phyloP scores from a whole-genome alignment of 2,888 invertebrate genomes.

The Calameuta pallipes region DNA sequence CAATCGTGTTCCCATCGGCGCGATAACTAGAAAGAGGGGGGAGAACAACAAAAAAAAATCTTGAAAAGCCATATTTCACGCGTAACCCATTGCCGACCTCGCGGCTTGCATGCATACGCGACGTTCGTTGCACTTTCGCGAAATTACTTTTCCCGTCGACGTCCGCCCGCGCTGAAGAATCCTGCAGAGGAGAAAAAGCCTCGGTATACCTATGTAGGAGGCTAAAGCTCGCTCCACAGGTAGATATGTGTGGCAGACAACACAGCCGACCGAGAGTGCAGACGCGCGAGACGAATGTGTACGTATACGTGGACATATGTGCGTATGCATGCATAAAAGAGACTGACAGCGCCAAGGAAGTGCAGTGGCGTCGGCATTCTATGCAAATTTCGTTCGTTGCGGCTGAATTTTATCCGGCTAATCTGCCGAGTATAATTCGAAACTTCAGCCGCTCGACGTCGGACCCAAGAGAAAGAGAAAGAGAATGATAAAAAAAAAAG shows the following conservation, averaged over 20 bases:
- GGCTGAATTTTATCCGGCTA: constrained; percentile 57
- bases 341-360: constrained; percentile 17
- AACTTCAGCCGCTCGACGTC: constrained; percentile 42
- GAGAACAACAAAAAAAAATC: not conserved
- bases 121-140: not conserved
- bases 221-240: not conserved
- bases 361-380: constrained; percentile 20
- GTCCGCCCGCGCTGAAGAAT: not conserved
- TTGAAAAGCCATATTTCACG: not conserved
- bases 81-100: not conserved
- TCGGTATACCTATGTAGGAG: not conserved
- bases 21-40: not conserved
- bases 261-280: too few species aligned
- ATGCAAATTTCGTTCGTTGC: constrained; percentile 48
- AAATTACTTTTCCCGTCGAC: not conserved
- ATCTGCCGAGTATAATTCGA: constrained; percentile 55
- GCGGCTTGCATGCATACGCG: not conserved
- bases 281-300: too few species aligned
- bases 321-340: not conserved
- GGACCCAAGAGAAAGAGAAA: constrained; percentile 21
- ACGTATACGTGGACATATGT: too few species aligned
- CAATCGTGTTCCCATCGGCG: not conserved
- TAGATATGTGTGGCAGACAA: not conserved
- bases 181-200: not conserved
- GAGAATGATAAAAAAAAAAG: constrained; percentile 15